phyloP scores from a whole-genome alignment of 2,113 vertebrate genomes.

The Trogon surrucura region DNA sequence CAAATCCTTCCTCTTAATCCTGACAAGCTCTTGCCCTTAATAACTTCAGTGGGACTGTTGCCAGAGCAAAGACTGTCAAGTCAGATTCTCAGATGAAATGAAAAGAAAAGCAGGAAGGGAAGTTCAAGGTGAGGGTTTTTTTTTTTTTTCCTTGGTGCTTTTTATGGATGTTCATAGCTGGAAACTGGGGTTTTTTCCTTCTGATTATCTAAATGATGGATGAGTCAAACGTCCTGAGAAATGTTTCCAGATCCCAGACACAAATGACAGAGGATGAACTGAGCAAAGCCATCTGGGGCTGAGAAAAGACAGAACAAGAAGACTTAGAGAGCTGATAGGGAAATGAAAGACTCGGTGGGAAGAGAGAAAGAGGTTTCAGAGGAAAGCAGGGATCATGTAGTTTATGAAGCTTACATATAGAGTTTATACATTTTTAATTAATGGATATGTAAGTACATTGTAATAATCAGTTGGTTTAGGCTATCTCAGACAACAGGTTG shows the following conservation, averaged over 20 bases:
- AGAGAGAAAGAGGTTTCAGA: not conserved
- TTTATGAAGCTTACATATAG: not conserved
- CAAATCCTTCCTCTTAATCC: conserved; percentile 65
- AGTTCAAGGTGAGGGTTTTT: conserved; percentile 58
- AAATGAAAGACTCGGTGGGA: not conserved
- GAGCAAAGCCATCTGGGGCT: conserved; percentile 21
- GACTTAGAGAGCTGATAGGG: not conserved
- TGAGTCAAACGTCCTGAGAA: conserved; percentile 42
- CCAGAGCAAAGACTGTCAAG: conserved; percentile 63
- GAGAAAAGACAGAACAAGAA: not conserved
- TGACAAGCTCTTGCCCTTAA: conserved; percentile 68
- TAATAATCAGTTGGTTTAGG: not conserved
- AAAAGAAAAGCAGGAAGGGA: conserved; percentile 58
- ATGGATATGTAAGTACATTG: not conserved
- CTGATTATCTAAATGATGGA: conserved; percentile 58
- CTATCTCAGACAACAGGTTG: not conserved
- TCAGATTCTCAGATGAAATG: conserved; percentile 36
- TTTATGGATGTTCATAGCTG: conserved; percentile 36
- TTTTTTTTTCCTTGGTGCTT: conserved; percentile 3
- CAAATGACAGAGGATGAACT: conserved; percentile 50
- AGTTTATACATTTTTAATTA: not conserved
- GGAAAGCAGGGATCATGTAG: not conserved
- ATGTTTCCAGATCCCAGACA: conserved; percentile 10
- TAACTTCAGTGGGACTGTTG: conserved; percentile 67
- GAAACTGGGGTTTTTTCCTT: not conserved